Evolutionary conservation across 2,113 vertebrate species (phyloP), one percentile per base, ranked within the genome.

Genomic region (Oryzias melastigma): DNA sequence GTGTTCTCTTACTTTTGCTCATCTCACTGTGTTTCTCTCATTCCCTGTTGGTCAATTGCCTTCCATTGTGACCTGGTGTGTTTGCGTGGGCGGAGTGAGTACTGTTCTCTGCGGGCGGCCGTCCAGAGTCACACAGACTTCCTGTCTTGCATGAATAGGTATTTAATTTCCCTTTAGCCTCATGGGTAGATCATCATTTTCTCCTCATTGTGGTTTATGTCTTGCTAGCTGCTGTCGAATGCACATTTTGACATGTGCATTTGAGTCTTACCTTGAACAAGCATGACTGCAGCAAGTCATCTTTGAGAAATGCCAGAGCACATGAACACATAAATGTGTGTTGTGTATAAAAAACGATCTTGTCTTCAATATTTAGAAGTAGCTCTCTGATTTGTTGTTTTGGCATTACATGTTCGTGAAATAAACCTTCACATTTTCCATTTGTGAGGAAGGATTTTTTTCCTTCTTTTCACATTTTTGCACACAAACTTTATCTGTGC

Each of bases 121-220:
- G 13, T 90, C 92, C 88, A 86, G 90, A 86, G 84, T 87, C 91
- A 79, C 82, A 68, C 78, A 80, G 78, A 79, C 84, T 78, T 81
- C 90, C 90, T 90, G 84, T 87, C 91, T 89, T 93, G 92, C 92
- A 92, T 93, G 91, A 93, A 90, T 94, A 94, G 92, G 93, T 95
- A 94, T 92, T 88, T 88, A 80, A 86, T 65, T 91, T 92, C 85
- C 86, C 82, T 84, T 69, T 43, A 74, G 85, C 71, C 57, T 80
- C 82, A 81, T 81, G 69, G 58, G 71, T 59, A 72, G 73, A 57
- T 42, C 51, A 18, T 67, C 84, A 66, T 61, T 24, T 51, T 77
- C 70, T 56, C 53, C 79, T 74, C 60, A 71, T 80, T 65, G 61
- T 54, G 56, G 60, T 52, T 63, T 60, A 66, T 60, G 43, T 61